Percentiles rank a stretch among this genome's conserved stretches.
These are phyloP conservation scores for Tachuris rubrigastra DNA, from an alignment of 2,113 vertebrate genomes.

Conservation along the genomic window DNA sequence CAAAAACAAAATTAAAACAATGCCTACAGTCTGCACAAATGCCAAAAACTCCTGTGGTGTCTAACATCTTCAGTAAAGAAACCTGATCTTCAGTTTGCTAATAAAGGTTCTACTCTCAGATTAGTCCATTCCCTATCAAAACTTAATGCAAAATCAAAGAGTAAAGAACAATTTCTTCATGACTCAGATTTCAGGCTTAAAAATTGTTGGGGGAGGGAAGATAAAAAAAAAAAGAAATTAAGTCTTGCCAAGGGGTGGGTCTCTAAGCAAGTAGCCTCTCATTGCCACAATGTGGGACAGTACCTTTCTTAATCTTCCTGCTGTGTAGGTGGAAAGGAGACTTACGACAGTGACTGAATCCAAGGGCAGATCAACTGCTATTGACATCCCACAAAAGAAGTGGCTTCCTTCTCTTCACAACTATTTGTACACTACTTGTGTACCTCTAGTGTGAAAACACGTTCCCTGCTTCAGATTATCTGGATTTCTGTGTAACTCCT, in stretches of 20 bases:
- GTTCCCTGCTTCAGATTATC: not conserved
- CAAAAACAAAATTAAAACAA: not conserved
- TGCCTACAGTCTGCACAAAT: not conserved
- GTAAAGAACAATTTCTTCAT: not conserved
- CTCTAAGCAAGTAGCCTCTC: not conserved
- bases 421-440: not conserved
- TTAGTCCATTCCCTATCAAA: not conserved
- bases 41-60: not conserved
- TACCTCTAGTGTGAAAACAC: not conserved
- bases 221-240: not conserved
- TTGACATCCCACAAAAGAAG: not conserved
- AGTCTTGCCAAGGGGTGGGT: conserved; percentile 42
- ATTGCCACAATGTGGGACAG: not conserved
- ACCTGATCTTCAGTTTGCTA: not conserved
- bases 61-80: not conserved
- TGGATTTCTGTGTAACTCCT: not conserved
- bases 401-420: not conserved
- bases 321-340: not conserved
- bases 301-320: not conserved
- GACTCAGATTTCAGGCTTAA: not conserved
- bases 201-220: not conserved
- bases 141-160: not conserved
- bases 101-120: not conserved
- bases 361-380: not conserved
- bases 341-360: not conserved